A percentile compares a stretch with the other conserved stretches of the same genome.
Evolutionary conservation across 2,888 invertebrate species (phyloP).

Genomic region (Apamea crenata): DNA sequence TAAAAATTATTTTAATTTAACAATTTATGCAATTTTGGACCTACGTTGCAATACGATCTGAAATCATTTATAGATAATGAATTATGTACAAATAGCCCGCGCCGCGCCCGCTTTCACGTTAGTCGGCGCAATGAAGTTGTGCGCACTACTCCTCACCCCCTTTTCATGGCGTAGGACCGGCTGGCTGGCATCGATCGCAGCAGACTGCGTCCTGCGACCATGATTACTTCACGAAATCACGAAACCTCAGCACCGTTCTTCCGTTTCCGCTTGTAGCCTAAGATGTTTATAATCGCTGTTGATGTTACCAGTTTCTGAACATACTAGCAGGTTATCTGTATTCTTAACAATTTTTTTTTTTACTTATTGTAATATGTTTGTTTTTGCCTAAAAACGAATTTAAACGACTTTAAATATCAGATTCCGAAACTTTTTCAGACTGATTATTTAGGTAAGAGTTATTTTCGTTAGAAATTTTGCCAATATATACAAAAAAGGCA

Average conservation of each 20-base stretch:
- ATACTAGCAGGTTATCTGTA: background rate
- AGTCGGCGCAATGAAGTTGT: conserved; percentile 79
- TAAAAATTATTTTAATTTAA: background rate
- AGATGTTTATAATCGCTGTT: conserved; percentile 1
- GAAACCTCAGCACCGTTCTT: conserved; percentile 22
- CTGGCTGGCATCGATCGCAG: conserved; percentile 80
- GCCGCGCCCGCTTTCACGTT: conserved; percentile 69
- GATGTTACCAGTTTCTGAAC: background rate
- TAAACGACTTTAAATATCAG: background rate
- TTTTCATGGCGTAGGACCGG: conserved; percentile 70
- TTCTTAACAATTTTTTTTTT: background rate
- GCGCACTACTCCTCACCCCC: conserved; percentile 77
- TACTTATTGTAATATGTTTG: background rate
- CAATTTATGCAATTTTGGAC: background rate
- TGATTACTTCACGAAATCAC: conserved; percentile 44
- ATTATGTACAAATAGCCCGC: conserved; percentile 55
- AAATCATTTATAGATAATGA: conserved; percentile 17
- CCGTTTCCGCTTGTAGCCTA: conserved; percentile 20
- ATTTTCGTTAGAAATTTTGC: background rate
- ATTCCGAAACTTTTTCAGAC: background rate
- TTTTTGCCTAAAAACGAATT: background rate
- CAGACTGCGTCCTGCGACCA: conserved; percentile 72
- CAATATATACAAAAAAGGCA: background rate
- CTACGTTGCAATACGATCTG: conserved; percentile 4
- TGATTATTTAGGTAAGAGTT: background rate